Evolutionary conservation across 2,113 vertebrate genomes (phyloP).

Genomic region (Sciurus niger): DNA sequence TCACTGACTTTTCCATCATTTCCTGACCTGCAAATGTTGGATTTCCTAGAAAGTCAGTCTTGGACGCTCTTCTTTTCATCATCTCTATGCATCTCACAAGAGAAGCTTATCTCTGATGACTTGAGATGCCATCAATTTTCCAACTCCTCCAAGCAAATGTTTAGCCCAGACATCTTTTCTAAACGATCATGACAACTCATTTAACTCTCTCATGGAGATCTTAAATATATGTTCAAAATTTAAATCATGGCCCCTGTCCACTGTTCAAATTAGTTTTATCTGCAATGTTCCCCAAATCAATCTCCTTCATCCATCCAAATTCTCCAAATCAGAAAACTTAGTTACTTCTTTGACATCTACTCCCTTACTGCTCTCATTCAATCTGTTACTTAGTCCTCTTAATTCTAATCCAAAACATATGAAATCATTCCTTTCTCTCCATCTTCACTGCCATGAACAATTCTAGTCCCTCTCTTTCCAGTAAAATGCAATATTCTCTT

Average conservation of each 20-base stretch:
- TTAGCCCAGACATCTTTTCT: background rate
- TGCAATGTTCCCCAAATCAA: background rate
- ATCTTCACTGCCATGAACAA: background rate
- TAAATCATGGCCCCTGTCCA: background rate
- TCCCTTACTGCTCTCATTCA: background rate
- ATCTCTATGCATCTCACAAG: background rate
- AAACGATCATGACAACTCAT: background rate
- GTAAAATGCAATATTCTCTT: background rate
- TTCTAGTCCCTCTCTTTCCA: constrained; percentile 1
- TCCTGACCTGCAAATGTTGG: background rate
- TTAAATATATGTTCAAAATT: background rate
- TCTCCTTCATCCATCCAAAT: background rate
- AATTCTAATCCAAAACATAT: background rate
- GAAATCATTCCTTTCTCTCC: background rate
- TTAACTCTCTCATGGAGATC: background rate
- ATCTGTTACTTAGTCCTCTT: background rate
- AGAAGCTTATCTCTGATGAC: background rate
- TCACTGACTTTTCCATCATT: background rate
- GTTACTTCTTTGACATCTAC: background rate
- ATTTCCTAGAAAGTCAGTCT: background rate
- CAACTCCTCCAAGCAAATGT: background rate
- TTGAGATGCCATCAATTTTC: background rate
- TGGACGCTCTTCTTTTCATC: background rate
- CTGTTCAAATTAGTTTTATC: background rate
- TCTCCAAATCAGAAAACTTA: background rate